phyloP scores from a whole-genome alignment of 2,113 vertebrate genomes.

The Nymphicus hollandicus region DNA sequence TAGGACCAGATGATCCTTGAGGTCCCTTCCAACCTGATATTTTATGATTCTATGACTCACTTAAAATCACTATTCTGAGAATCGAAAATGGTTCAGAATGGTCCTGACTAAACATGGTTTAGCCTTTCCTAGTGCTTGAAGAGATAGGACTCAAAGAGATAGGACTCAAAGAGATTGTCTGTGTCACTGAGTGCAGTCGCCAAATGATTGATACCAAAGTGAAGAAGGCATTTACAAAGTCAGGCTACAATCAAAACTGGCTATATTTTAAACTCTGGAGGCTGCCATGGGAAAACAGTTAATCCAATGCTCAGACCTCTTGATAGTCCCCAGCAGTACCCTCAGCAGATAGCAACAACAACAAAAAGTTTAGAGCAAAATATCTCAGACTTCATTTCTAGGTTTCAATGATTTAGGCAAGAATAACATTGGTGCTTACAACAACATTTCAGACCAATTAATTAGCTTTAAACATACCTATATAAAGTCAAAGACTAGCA shows the following conservation, averaged over 20 bases:
- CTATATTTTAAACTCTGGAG: background rate
- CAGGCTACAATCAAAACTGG: background rate
- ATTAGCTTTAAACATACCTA: background rate
- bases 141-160: background rate
- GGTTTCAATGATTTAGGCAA: background rate
- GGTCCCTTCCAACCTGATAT: background rate
- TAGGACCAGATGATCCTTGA: background rate
- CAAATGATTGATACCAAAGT: background rate
- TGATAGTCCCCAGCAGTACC: background rate
- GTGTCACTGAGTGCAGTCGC: background rate
- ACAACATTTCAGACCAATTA: background rate
- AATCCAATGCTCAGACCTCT: background rate
- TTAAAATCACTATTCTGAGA: background rate
- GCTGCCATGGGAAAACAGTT: background rate
- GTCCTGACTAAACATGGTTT: background rate
- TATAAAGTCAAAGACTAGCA: background rate
- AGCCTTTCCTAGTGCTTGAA: background rate
- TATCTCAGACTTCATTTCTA: background rate
- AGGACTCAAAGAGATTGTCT: background rate
- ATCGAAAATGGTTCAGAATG: background rate
- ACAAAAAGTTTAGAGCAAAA: background rate
- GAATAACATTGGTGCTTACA: background rate
- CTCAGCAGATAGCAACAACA: background rate
- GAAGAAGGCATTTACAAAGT: background rate
- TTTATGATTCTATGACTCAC: background rate